Evolutionary conservation across 92 coral and sea anemone species (phyloP).

Genomic region (Epizoanthus fatuus): DNA sequence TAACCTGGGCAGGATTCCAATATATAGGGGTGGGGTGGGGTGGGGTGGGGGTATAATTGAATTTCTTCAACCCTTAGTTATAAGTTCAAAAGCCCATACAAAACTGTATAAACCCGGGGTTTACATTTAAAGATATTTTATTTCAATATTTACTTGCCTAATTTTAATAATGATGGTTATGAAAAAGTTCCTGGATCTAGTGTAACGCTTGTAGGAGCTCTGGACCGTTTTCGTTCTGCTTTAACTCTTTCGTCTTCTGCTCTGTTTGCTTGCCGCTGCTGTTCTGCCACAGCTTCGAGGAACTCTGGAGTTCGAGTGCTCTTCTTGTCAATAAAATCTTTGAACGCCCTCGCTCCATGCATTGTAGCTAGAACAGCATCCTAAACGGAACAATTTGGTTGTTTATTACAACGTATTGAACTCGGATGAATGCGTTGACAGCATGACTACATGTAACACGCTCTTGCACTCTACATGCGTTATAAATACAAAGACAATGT

Average conservation of each 20-base stretch:
- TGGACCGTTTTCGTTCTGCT: constrained; percentile 69
- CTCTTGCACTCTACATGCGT: neutral
- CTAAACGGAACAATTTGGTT: constrained; percentile 41
- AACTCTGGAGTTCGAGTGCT: constrained; percentile 95
- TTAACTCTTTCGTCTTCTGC: constrained; percentile 46
- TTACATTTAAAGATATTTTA: too few relatives aligned
- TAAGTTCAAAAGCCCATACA: too few relatives aligned
- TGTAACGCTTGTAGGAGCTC: constrained; percentile 40
- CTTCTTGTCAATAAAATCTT: constrained; percentile 93
- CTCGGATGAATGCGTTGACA: too few relatives aligned
- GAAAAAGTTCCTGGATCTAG: constrained; percentile 10
- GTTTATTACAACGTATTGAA: neutral
- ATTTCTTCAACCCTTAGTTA: too few relatives aligned
- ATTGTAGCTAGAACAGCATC: constrained; percentile 92
- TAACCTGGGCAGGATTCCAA: too few relatives aligned
- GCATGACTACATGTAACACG: neutral
- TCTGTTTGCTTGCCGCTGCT: constrained; percentile 63
- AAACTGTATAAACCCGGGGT: too few relatives aligned
- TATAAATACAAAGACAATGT: neutral
- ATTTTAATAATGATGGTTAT: neutral
- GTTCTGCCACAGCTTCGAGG: constrained; percentile 84
- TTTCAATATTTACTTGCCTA: too few relatives aligned
- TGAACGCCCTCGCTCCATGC: constrained; percentile 98
- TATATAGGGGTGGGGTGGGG: too few relatives aligned
- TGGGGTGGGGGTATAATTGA: too few relatives aligned